phyloP scores from a whole-genome alignment of 1,140 invertebrate species.

The Pissodes strobi region DNA sequence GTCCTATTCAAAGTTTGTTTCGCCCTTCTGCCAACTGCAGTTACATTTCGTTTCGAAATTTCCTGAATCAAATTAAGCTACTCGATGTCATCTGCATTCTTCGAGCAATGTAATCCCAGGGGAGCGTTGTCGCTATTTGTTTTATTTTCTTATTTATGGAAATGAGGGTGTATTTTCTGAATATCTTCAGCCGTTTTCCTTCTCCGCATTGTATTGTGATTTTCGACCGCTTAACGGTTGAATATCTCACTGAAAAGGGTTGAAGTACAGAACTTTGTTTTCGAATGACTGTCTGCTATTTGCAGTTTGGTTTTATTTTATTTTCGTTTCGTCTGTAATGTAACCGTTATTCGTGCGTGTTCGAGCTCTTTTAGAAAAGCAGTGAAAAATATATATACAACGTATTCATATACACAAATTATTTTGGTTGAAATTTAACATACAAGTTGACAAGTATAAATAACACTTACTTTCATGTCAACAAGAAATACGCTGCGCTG shows the following conservation, averaged over 20 bases:
- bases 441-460: too few relatives aligned
- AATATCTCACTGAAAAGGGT: conserved; percentile 1
- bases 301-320: background rate
- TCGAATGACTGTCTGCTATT: background rate
- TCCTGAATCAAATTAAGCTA: conserved; percentile 14
- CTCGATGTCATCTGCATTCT: background rate
- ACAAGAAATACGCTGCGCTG: too few relatives aligned
- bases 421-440: too few relatives aligned
- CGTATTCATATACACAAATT: too few relatives aligned
- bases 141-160: conserved; percentile 20
- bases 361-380: too few relatives aligned
- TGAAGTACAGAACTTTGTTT: background rate
- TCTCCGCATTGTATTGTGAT: conserved; percentile 5
- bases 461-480: too few relatives aligned
- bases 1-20: background rate
- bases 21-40: background rate
- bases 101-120: background rate
- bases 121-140: conserved; percentile 13
- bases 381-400: too few relatives aligned
- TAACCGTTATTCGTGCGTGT: too few relatives aligned
- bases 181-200: background rate
- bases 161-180: conserved; percentile 5
- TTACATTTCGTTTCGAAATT: conserved; percentile 14
- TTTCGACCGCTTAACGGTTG: background rate
- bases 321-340: too few relatives aligned